phyloP scores from a whole-genome alignment of 2,113 vertebrate genomes.

The Trogon melanurus region DNA sequence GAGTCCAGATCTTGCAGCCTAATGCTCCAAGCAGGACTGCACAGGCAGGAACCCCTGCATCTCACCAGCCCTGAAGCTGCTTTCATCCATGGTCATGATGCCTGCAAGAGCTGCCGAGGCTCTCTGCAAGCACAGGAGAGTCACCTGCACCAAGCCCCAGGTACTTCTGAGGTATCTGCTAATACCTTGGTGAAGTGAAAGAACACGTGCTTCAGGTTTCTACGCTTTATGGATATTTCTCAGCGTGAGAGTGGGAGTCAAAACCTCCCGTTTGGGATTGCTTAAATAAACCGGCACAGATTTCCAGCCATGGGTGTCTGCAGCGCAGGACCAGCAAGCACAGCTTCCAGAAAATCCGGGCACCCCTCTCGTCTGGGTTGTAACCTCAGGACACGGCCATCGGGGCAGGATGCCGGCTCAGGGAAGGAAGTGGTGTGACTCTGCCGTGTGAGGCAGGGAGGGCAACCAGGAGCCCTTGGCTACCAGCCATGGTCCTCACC shows the following conservation, averaged over 20 bases:
- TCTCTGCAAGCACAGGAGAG: not conserved
- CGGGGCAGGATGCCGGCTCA: not conserved
- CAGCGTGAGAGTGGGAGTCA: not conserved
- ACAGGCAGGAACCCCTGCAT: not conserved
- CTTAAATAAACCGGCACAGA: not conserved
- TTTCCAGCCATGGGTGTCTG: not conserved
- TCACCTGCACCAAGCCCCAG: not conserved
- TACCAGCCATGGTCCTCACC: not conserved
- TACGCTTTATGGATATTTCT: not conserved
- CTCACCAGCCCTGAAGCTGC: not conserved
- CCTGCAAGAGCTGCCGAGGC: not conserved
- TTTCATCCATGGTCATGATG: not conserved
- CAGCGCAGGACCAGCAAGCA: not conserved
- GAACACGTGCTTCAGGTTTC: not conserved
- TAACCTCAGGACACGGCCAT: not conserved
- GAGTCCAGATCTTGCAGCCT: not conserved
- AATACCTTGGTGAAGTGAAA: not conserved
- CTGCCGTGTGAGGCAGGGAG: not conserved
- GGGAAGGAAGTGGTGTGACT: not conserved
- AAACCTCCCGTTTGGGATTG: not conserved
- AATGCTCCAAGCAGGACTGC: not conserved
- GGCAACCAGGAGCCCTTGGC: not conserved
- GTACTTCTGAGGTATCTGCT: not conserved
- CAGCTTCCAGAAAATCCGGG: not conserved
- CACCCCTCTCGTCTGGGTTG: not conserved